These are phyloP conservation scores for Daboia siamensis DNA, from an alignment of 2,113 vertebrate genomes.

Conservation along the genomic window DNA sequence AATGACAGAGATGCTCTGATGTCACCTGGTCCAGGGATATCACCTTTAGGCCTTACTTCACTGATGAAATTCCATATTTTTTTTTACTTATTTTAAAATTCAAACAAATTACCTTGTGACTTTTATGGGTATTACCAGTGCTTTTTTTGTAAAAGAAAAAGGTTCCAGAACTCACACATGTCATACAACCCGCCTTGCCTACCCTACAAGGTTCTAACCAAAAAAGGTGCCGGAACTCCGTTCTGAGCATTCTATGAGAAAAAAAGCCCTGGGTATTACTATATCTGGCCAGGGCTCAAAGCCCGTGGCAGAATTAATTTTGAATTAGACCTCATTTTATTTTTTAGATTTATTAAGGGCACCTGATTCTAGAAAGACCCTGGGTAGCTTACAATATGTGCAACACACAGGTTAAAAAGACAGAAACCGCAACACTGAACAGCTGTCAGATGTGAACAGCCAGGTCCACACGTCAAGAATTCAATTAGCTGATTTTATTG, in stretches of 20 bases:
- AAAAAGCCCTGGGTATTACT: not conserved
- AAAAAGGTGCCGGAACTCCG: too few relatives aligned
- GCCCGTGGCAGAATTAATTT: not conserved
- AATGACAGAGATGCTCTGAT: not conserved
- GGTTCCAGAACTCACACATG: too few relatives aligned
- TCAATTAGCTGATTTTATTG: not conserved
- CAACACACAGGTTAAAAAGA: not conserved
- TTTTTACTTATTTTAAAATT: not conserved
- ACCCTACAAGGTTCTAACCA: too few relatives aligned
- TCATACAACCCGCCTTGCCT: too few relatives aligned
- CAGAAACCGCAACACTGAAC: not conserved
- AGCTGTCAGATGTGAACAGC: not conserved
- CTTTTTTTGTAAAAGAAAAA: too few relatives aligned
- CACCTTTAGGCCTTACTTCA: not conserved
- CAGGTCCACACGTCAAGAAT: not conserved
- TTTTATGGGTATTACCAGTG: not conserved
- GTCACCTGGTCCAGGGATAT: not conserved
- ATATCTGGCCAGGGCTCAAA: not conserved
- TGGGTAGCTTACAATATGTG: not conserved
- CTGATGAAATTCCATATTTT: not conserved
- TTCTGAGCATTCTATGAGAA: too few relatives aligned
- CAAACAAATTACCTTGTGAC: not conserved
- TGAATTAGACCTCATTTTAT: not conserved
- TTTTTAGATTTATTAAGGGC: not conserved
- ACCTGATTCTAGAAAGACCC: not conserved